phyloP scores from a whole-genome alignment of 2,113 vertebrate species.

The Anolis sagrei region DNA sequence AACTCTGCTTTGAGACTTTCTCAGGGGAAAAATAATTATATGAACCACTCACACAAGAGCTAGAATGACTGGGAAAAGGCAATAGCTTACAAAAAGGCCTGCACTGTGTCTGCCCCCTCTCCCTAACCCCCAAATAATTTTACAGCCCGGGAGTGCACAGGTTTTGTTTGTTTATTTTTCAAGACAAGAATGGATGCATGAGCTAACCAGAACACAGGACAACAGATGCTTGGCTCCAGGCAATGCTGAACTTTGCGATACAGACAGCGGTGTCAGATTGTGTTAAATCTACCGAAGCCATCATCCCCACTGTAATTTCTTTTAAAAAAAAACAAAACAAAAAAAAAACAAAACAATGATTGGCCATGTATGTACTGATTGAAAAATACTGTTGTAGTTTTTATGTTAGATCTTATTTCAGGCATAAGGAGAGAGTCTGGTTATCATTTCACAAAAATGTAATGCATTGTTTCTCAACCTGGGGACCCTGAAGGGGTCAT shows the following conservation, averaged over 20 bases:
- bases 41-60: not conserved
- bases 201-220: slow-evolving; percentile 44
- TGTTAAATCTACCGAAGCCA: slow-evolving; percentile 57
- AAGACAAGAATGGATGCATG: slow-evolving; percentile 60
- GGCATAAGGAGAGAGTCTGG: not conserved
- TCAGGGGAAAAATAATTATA: not conserved
- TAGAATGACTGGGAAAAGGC: not conserved
- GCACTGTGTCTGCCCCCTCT: rapidly evolving
- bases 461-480: no score
- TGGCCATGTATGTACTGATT: slow-evolving; percentile 5
- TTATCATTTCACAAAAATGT: slow-evolving; percentile 47
- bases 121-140: not conserved
- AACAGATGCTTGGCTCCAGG: slow-evolving; percentile 63
- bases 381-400: not conserved
- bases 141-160: not conserved
- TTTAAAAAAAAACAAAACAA: no score
- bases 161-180: slow-evolving; percentile 15
- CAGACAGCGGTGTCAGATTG: slow-evolving; percentile 63
- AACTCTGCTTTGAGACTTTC: not conserved
- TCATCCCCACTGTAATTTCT: slow-evolving; percentile 46
- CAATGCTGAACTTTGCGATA: slow-evolving; percentile 57
- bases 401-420: not conserved
- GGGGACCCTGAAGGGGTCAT: no score
- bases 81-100: not conserved
- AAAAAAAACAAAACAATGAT: no score